Percentiles rank a stretch among this genome's conserved stretches.
Evolutionary conservation across 2,113 vertebrate genomes (phyloP).

Genomic region (Sceloporus tristichus): DNA sequence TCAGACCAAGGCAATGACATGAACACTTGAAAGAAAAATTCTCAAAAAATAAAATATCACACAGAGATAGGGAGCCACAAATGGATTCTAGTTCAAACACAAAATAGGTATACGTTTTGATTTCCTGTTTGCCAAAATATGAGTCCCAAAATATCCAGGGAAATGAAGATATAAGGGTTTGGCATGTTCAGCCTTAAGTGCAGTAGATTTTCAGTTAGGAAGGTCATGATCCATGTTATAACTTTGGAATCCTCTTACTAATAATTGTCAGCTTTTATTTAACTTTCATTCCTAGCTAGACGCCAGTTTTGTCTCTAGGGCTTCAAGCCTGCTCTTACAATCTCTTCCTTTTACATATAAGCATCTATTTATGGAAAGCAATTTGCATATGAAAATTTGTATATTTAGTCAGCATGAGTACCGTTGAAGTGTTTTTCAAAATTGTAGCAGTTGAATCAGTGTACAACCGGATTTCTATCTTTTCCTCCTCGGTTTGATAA

Average conservation of each 20-base stretch:
- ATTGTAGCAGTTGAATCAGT: not conserved
- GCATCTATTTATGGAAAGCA: not conserved
- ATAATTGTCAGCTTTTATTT: not conserved
- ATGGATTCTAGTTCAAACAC: not conserved
- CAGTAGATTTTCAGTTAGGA: not conserved
- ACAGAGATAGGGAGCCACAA: not conserved
- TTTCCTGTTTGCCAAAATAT: not conserved
- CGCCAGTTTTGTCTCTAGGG: not conserved
- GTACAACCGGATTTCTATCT: not conserved
- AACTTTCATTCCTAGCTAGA: not conserved
- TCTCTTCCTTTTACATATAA: not conserved
- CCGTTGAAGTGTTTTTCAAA: not conserved
- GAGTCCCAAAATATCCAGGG: too few relatives aligned
- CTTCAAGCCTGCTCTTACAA: not conserved
- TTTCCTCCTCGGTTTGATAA: not conserved
- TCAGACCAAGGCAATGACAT: constrained; percentile 59
- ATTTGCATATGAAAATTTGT: not conserved
- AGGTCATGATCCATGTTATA: not conserved
- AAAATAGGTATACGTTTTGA: not conserved
- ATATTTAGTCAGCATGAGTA: not conserved
- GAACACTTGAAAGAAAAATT: constrained; percentile 58
- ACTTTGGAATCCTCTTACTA: not conserved
- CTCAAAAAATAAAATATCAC: not conserved
- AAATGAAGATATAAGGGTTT: not conserved
- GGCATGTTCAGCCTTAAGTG: not conserved